Base-by-base conservation (phyloP, 2,888 invertebrate species). In the Sinohyriopsis cumingii region DNA sequence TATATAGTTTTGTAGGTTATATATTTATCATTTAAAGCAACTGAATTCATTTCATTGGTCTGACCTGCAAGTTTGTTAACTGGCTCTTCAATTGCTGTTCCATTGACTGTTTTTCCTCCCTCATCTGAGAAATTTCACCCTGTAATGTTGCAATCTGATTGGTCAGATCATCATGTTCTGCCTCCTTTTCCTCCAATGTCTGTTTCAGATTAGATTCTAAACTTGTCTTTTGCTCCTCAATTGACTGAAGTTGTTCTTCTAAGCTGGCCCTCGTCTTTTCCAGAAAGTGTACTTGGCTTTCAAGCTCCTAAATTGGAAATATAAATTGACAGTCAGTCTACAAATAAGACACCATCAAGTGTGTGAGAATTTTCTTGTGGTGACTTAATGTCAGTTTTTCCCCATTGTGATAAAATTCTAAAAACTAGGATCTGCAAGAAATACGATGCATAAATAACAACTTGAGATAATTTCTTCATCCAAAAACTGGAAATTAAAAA, bases 221-320 rank as follows among this genome's bases (percentile, higher is more conserved):
- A 59, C 53, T 55, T 55, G 72, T 70, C 69, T 76, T 72, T 28
- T 76, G 63, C 67, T 79, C 69, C 59, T 77, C 77, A 15, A 73
- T 72, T 56, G 79, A 63, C 3, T 71, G 70, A 25, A 85, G 77
- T 62, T 80, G 80, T 56, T 71, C 71, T 71, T 82, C 80, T 71
- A 88, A 72, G 19, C 73, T 74, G 7, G 72, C 63, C 73, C 85
- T 84, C 6, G 79, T 81, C 20, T 79, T 82, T 63, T 88, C 87
- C 70, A 89, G 66, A 45, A 81, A 77, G 66, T 86, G 84, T 64
- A 90, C 83, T 65, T 89, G 81, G 33, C 84, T 86, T 22, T 88
- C 87, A 64, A 90, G 76, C 70, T 90, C 89, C 79, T 90, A 62
- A 3, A 15, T 45, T 45, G 45, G 45, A 45, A 45, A 45, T 15